Percentiles rank a stretch among this genome's conserved stretches.
Evolutionary conservation across 2,888 invertebrate genomes (phyloP).

Genomic region (Heliconius ethilla): DNA sequence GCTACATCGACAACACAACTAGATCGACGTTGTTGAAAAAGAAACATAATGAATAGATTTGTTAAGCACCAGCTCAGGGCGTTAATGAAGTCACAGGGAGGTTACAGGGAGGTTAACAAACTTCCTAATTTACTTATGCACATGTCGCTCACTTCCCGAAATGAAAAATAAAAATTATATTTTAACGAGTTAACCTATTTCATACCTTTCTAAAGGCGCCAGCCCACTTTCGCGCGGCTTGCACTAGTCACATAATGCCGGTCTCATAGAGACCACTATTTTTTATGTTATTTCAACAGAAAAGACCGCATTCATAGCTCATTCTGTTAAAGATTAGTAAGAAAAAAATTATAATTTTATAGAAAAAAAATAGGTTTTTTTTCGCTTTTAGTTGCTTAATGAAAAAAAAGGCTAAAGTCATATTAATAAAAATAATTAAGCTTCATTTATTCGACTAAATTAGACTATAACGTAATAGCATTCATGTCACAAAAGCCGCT

Average conservation of each 20-base stretch:
- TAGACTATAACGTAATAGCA: conserved; percentile 2
- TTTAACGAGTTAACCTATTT: conserved; percentile 35
- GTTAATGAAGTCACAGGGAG: conserved; percentile 23
- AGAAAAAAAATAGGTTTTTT: not conserved
- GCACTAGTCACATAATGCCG: conserved; percentile 21
- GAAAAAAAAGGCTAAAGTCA: not conserved
- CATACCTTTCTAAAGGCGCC: conserved; percentile 30
- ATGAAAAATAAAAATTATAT: conserved; percentile 29
- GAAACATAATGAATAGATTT: not conserved
- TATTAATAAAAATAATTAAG: conserved; percentile 26
- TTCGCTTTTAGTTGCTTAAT: not conserved
- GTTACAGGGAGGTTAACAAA: not conserved
- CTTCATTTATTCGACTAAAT: conserved; percentile 13
- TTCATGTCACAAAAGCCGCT: conserved; percentile 14
- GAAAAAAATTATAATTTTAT: conserved; percentile 14
- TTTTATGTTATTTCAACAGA: conserved; percentile 28
- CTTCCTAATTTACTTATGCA: conserved; percentile 25
- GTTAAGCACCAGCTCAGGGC: not conserved
- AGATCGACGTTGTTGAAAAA: not conserved
- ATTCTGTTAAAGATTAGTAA: conserved; percentile 22
- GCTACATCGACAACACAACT: not conserved
- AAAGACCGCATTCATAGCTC: conserved; percentile 28
- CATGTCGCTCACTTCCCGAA: conserved; percentile 25
- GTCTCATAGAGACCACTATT: conserved; percentile 23
- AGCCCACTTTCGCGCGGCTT: conserved; percentile 31